These are phyloP conservation scores for Callaeas wilsoni DNA, from an alignment of 2,113 vertebrate genomes.

Conservation along the genomic window DNA sequence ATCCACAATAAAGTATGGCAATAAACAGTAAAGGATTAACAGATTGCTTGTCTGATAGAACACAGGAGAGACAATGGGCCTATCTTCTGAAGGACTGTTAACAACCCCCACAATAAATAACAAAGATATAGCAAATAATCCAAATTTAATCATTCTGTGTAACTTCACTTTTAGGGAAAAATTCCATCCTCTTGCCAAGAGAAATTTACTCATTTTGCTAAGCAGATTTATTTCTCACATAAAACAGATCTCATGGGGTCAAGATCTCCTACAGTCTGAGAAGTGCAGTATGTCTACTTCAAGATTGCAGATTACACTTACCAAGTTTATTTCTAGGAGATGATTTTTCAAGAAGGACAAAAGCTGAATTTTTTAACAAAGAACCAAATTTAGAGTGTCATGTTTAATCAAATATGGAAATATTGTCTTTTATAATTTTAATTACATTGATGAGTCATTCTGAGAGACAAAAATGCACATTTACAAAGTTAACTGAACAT, in stretches of 20 bases:
- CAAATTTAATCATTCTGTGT: not conserved
- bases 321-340: not conserved
- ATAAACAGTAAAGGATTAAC: not conserved
- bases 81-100: not conserved
- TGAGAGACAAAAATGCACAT: not conserved
- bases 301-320: not conserved
- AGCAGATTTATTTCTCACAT: not conserved
- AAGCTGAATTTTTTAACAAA: not conserved
- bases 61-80: not conserved
- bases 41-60: not conserved
- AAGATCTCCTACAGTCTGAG: not conserved
- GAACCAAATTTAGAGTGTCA: not conserved
- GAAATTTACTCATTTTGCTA: not conserved
- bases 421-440: not conserved
- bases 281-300: not conserved
- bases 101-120: not conserved
- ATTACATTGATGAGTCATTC: not conserved
- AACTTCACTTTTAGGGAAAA: not conserved
- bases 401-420: not conserved
- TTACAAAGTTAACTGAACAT: not conserved
- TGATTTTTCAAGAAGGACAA: not conserved
- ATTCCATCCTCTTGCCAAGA: not conserved
- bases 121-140: not conserved
- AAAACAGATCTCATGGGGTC: not conserved
- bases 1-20: not conserved